Evolutionary conservation across 2,888 invertebrate species (phyloP).

Genomic region (Drosophila anomelani): DNA sequence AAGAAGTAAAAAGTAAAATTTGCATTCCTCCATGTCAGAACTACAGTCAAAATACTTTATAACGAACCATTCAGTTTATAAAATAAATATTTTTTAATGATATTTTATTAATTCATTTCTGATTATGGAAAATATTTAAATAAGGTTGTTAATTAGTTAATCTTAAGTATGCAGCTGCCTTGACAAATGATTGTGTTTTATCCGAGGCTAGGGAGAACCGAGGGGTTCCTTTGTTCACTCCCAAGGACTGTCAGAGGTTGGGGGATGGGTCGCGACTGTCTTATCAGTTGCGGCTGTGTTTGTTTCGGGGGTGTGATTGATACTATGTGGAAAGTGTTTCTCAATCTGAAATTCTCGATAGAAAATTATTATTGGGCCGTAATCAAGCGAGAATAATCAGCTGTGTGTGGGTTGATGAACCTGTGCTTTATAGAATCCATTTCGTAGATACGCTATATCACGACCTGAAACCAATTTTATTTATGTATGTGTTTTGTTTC

Average conservation of each 20-base stretch:
- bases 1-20: slow-evolving; percentile 12
- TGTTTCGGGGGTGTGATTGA: slow-evolving; percentile 23
- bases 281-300: slow-evolving; percentile 22
- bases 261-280: slow-evolving; percentile 5
- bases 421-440: slow-evolving; percentile 7
- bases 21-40: slow-evolving; percentile 35
- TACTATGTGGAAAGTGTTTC: slow-evolving; percentile 13
- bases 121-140: not conserved
- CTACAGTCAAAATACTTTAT: slow-evolving; percentile 4
- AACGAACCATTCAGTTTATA: not conserved
- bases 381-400: slow-evolving; percentile 35
- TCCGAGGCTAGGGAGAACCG: slow-evolving; percentile 1
- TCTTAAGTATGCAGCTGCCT: not conserved
- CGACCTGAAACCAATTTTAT: not conserved
- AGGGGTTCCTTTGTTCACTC: slow-evolving; percentile 28
- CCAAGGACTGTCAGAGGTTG: slow-evolving; percentile 33
- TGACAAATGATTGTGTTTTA: slow-evolving; percentile 8
- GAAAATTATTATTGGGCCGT: slow-evolving; percentile 22
- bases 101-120: not conserved
- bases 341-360: slow-evolving; percentile 20
- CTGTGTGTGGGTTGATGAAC: slow-evolving; percentile 46
- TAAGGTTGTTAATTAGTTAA: not conserved
- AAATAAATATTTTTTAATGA: no score
- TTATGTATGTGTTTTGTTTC: not conserved
- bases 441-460: slow-evolving; percentile 10